These are phyloP conservation scores for Cephus runcator DNA, from an alignment of 2,888 invertebrate species.

Conservation along the genomic window DNA sequence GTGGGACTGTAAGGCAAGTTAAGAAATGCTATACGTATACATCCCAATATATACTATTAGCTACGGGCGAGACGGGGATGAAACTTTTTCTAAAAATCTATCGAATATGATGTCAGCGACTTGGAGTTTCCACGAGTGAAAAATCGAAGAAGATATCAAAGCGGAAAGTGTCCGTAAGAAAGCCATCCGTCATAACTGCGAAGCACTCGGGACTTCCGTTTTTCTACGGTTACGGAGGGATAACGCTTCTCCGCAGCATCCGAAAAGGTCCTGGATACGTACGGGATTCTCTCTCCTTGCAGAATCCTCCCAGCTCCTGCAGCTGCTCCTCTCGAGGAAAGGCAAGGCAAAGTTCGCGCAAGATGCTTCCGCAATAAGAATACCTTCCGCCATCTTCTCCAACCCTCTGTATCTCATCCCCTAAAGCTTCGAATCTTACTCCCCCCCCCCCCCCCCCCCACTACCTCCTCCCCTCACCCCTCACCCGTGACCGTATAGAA, in stretches of 20 bases:
- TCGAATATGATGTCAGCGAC: background rate
- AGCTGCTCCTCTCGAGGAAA: slow-evolving; percentile 29
- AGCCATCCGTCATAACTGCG: background rate
- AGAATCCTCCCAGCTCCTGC: slow-evolving; percentile 22
- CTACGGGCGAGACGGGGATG: background rate
- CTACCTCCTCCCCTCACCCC: background rate
- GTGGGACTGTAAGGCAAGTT: background rate
- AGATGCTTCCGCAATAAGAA: slow-evolving; percentile 47
- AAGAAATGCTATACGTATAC: background rate
- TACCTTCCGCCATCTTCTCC: slow-evolving; percentile 22
- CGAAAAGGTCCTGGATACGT: background rate
- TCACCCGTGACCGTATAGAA: slow-evolving; percentile 8
- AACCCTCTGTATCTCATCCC: slow-evolving; percentile 28
- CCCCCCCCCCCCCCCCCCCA: background rate
- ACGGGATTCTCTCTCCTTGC: background rate
- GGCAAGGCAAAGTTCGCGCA: slow-evolving; percentile 28
- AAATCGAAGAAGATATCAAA: background rate
- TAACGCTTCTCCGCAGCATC: background rate
- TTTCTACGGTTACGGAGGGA: background rate
- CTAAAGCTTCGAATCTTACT: slow-evolving; percentile 16
- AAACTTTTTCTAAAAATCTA: background rate
- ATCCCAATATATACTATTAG: background rate
- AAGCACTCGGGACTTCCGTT: background rate
- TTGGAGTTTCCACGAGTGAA: background rate
- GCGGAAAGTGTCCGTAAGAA: background rate